These are phyloP conservation scores for Discoglossus pictus DNA, from an alignment of 2,797 vertebrate genomes.

Conservation along the genomic window DNA sequence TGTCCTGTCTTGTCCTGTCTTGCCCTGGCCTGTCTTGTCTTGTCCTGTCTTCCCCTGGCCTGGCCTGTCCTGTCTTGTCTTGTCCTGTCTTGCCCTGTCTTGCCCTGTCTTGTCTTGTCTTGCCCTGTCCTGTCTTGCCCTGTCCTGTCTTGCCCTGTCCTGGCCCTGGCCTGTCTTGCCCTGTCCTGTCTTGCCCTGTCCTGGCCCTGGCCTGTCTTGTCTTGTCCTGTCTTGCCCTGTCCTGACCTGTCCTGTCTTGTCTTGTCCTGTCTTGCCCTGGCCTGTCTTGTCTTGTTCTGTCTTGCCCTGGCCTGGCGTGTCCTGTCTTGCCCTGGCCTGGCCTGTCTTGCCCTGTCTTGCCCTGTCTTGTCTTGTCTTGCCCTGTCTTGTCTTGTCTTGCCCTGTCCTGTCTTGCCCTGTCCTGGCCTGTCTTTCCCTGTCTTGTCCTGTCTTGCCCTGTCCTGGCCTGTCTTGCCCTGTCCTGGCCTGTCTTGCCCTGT, in stretches of 20 bases:
- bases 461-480: background rate
- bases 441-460: background rate
- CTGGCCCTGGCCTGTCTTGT: background rate
- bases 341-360: no score
- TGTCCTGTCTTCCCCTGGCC: background rate
- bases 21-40: background rate
- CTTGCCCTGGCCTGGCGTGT: no score
- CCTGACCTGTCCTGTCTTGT: background rate
- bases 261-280: no score
- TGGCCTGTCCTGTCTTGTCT: background rate
- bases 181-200: background rate
- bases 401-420: no score
- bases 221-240: background rate
- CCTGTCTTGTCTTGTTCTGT: no score
- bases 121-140: background rate
- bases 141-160: no score
- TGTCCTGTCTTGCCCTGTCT: constrained; percentile 2
- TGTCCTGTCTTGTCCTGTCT: background rate
- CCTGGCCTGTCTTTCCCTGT: background rate
- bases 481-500: background rate
- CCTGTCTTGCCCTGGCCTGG: no score
- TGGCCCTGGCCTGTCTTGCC: no score
- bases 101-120: background rate
- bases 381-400: no score
- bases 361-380: no score